A percentile compares a stretch with the other conserved stretches of the same genome.
phyloP scores from a whole-genome alignment of 2,113 vertebrate species.

The Chitala chitala region DNA sequence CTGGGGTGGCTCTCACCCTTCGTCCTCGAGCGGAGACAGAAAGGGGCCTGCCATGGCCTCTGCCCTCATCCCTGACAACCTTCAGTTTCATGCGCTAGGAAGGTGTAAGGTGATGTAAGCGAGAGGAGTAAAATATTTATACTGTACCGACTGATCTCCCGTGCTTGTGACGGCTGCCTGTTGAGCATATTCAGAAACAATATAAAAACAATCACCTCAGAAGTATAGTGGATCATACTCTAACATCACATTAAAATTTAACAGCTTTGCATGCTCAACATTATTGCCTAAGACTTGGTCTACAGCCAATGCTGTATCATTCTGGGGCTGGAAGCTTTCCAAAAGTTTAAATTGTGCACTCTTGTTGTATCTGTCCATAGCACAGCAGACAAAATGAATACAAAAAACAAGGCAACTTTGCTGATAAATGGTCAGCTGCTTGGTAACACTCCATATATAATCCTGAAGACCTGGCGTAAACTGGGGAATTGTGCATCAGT shows the following conservation, averaged over 20 bases:
- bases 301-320: neutral
- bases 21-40: neutral
- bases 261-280: neutral
- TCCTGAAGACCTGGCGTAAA: neutral
- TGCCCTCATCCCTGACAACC: neutral
- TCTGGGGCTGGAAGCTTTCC: neutral
- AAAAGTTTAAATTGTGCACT: neutral
- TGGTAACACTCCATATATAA: neutral
- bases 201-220: conserved; percentile 11
- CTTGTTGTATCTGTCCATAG: neutral
- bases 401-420: neutral
- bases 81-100: conserved; percentile 30
- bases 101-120: conserved; percentile 20
- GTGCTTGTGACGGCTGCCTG: conserved; percentile 33
- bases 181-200: conserved; percentile 34
- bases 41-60: neutral
- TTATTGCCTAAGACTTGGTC: neutral
- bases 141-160: conserved; percentile 38
- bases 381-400: neutral
- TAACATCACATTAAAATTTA: neutral
- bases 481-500: neutral
- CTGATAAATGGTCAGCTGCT: neutral
- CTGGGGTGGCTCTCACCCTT: neutral
- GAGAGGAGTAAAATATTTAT: conserved; percentile 22
- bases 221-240: neutral